Base-by-base conservation (phyloP, 2,888 invertebrate species). In the Pseudanteris insignis region DNA sequence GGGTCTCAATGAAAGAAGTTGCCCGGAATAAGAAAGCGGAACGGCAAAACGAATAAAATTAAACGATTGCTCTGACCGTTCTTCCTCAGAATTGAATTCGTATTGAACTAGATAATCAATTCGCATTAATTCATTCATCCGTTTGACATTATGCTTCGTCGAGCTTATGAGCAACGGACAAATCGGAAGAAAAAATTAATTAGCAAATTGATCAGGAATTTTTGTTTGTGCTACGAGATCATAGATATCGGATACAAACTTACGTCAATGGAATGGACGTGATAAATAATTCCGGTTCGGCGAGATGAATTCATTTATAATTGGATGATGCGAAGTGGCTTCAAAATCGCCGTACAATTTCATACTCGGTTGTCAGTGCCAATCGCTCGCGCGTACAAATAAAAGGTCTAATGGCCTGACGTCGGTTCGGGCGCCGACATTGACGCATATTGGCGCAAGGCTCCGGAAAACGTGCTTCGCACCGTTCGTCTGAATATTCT, bases 371-470 rank as follows among this genome's bases (percentile, higher is more conserved):
- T 46, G 46, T 34, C 46, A 34, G 25, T 28, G 33, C 33, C 26
- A 44, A 4, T 30, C 32, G 32, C 13, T 33, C 18, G 18, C 3
- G 33, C n/a, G 15, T 10, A 9, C 14, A 34, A 46, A 28, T 21
- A 26, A 34, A 46, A 44, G n/a, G 43, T 9, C 32, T 30, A 43
- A 43, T 32, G 32, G 30, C 29, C 28, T 25, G 43, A 32, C 43
- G 32, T 9, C 14, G 1, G 21, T 5, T 21, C 26, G 14, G 12
- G 14, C 30, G 36, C 5, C 34, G 34, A 26, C 32, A 28, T 46
- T 36, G 36, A 36, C 36, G 46, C 36, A 46, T 26, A 34, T 34
- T 44, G 34, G 32, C 30, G 21, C 37, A 25, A n/a, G 14, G 26
- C 6, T 15, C 15, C 2, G 26, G 26, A n/a, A 26, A 18, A 11